phyloP scores from a whole-genome alignment of 2,888 invertebrate species.

The Prosopocoilus inquinatus region DNA sequence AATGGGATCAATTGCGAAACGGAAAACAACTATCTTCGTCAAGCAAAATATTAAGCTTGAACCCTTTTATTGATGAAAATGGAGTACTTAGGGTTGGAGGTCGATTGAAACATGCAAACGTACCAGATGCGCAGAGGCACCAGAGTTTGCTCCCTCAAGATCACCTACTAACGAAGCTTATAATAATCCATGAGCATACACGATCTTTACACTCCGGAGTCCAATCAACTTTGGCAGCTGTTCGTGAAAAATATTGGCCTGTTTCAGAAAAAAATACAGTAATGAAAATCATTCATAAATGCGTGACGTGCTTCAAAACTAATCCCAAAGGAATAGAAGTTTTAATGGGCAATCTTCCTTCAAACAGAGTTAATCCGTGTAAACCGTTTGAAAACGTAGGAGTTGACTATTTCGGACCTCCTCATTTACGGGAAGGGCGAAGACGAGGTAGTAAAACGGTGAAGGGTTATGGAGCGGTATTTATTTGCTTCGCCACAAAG shows the following conservation, averaged over 20 bases:
- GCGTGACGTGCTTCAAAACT: slow-evolving; percentile 1
- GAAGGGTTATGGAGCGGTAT: slow-evolving; percentile 28
- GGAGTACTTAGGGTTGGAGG: slow-evolving; percentile 14
- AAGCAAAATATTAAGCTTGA: not conserved
- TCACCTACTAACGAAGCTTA: slow-evolving; percentile 5
- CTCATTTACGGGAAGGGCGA: slow-evolving; percentile 13
- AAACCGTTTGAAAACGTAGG: slow-evolving; percentile 14
- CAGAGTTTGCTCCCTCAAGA: slow-evolving; percentile 7
- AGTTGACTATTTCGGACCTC: slow-evolving; percentile 23
- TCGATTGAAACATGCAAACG: not conserved
- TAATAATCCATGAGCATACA: slow-evolving; percentile 8
- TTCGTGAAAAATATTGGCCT: slow-evolving; percentile 13
- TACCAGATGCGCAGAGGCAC: slow-evolving; percentile 9
- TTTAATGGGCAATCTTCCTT: slow-evolving; percentile 14
- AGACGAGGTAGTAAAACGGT: slow-evolving; percentile 9
- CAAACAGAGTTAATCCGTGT: not conserved
- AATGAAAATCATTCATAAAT: not conserved
- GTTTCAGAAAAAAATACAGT: not conserved
- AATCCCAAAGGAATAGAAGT: not conserved
- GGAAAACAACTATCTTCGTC: not conserved
- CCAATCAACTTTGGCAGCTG: slow-evolving; percentile 4
- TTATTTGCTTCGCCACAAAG: slow-evolving; percentile 36
- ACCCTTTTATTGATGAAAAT: slow-evolving; percentile 11
- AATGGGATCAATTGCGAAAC: not conserved
- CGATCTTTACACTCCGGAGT: slow-evolving; percentile 12